Percentiles rank a stretch among this genome's conserved stretches.
phyloP scores from a whole-genome alignment of 2,888 invertebrate genomes.

The Caenorhabditis uteleia region DNA sequence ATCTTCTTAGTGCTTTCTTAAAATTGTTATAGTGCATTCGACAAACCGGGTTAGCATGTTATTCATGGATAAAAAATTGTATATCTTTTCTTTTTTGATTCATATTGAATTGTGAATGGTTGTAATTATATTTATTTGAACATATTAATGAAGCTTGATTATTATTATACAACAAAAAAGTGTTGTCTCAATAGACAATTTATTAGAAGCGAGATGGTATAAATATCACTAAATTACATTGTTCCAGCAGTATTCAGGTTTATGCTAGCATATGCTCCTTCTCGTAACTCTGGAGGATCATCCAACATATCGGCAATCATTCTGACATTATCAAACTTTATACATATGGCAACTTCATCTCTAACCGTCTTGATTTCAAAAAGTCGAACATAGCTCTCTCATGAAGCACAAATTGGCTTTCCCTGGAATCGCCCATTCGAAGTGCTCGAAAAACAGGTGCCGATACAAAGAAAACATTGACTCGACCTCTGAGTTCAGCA shows the following conservation, averaged over 20 bases:
- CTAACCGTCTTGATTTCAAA: slow-evolving; percentile 35
- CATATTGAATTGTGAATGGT: no score
- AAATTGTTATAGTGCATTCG: neutral
- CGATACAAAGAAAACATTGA: slow-evolving; percentile 56
- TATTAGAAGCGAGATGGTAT: neutral
- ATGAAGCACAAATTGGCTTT: slow-evolving; percentile 50
- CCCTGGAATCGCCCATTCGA: slow-evolving; percentile 40
- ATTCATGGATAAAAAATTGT: no score
- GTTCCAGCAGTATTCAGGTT: slow-evolving; percentile 47
- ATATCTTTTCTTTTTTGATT: neutral
- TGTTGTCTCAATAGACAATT: slow-evolving; percentile 29
- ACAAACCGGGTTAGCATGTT: neutral
- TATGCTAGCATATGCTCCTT: slow-evolving; percentile 44
- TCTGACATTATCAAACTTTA: no score
- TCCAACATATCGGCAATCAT: slow-evolving; percentile 58
- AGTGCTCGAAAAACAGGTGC: slow-evolving; percentile 55
- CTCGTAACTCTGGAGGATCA: slow-evolving; percentile 36
- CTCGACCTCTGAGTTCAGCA: slow-evolving; percentile 50
- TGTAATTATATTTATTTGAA: no score
- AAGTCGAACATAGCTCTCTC: slow-evolving; percentile 59
- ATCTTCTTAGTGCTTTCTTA: slow-evolving; percentile 6
- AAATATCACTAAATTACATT: slow-evolving; percentile 6
- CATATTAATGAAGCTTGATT: no score
- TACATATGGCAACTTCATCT: neutral
- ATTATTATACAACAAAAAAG: no score